These are phyloP conservation scores for Caenorhabditis latens DNA, from an alignment of 1,140 invertebrate genomes.

Conservation along the genomic window DNA sequence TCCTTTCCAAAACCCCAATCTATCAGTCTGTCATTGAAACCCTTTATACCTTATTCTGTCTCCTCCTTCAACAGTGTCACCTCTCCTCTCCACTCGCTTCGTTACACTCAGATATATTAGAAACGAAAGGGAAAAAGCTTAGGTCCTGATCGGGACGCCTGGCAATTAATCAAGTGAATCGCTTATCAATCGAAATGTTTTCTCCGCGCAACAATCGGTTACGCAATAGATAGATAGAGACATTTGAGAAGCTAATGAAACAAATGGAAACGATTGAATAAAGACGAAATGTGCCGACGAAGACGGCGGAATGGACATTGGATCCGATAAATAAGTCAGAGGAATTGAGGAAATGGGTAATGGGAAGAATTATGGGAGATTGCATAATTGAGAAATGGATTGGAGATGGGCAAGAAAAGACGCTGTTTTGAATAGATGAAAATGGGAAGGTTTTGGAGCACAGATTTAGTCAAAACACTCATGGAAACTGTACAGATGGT, in stretches of 20 bases:
- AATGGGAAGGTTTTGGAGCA: too few species aligned
- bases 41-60: constrained; percentile 10
- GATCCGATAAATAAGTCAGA: constrained; percentile 5
- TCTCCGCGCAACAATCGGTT: constrained; percentile 35
- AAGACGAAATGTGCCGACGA: constrained; percentile 10
- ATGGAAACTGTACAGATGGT: too few species aligned
- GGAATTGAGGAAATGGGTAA: not conserved
- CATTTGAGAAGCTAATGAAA: constrained; percentile 23
- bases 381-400: constrained; percentile 26
- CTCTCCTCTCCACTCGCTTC: not conserved
- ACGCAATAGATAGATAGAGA: constrained; percentile 24
- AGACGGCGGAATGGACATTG: not conserved
- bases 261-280: not conserved
- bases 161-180: constrained; percentile 53
- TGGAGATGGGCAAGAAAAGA: not conserved
- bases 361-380: constrained; percentile 10
- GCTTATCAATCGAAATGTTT: constrained; percentile 41
- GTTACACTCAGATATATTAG: constrained; percentile 33
- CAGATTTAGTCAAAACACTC: too few species aligned
- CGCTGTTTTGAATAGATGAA: too few species aligned
- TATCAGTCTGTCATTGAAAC: not conserved
- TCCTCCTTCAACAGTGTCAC: not conserved
- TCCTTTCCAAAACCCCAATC: not conserved
- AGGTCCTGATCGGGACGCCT: constrained; percentile 38
- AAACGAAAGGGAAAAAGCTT: constrained; percentile 48